A percentile compares a stretch with the other conserved stretches of the same genome.
Conservation (phyloP, 2,888 invertebrate genomes). For the Tipula unca region DNA sequence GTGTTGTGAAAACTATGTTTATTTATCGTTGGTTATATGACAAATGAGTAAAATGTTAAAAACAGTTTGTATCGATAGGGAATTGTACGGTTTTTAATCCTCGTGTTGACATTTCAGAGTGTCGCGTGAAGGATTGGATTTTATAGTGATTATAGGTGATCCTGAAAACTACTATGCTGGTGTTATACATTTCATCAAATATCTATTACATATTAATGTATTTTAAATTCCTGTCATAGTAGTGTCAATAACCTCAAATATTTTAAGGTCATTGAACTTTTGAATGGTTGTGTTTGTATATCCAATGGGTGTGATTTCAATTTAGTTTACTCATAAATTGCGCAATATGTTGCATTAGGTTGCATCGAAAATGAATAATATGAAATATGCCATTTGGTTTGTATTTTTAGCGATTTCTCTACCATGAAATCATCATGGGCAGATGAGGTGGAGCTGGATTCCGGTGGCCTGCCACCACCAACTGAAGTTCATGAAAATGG, state of each 20-base stretch:
- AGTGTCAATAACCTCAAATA: neutral
- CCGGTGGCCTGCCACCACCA: constrained; percentile 63
- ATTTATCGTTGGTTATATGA: neutral
- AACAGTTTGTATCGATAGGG: neutral
- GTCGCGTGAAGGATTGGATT: neutral
- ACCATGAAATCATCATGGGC: constrained; percentile 90
- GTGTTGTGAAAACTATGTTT: neutral
- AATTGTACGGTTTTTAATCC: neutral
- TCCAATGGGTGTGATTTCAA: neutral
- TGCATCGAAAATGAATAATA: neutral
- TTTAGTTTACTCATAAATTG: neutral
- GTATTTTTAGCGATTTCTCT: constrained; percentile 15
- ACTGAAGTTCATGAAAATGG: constrained; percentile 79
- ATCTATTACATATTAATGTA: no score
- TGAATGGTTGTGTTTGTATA: neutral
- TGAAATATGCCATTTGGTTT: neutral
- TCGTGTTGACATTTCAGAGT: neutral
- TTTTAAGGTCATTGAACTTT: neutral
- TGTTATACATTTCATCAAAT: no score
- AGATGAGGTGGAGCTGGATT: constrained; percentile 89
- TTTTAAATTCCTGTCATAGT: no score
- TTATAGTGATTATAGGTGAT: no score
- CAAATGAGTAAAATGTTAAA: neutral
- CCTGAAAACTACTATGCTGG: no score
- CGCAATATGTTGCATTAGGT: neutral